Conservation (phyloP, 2,797 vertebrate species). For the Hydrophis major region DNA sequence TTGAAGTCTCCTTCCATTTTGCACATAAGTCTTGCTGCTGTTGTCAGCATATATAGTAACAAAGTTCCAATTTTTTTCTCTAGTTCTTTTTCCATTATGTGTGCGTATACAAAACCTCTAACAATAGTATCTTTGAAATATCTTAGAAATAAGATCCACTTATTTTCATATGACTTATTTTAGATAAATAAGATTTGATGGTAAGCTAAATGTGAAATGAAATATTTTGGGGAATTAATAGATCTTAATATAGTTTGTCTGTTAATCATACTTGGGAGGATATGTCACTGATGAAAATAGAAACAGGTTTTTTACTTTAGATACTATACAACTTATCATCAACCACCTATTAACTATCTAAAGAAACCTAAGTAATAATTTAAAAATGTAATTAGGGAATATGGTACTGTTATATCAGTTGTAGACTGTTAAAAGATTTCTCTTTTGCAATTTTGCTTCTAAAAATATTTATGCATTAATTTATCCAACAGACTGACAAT, state of each 20-base stretch:
- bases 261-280: slow-evolving; percentile 33
- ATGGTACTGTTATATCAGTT: slow-evolving; percentile 28
- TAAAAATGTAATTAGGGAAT: slow-evolving; percentile 57
- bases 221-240: neutral
- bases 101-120: neutral
- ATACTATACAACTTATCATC: neutral
- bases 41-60: too few species aligned
- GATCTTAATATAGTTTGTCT: slow-evolving; percentile 5
- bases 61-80: too few species aligned
- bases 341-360: neutral
- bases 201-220: neutral
- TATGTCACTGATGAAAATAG: neutral
- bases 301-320: slow-evolving; percentile 14
- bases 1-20: too few species aligned
- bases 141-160: neutral
- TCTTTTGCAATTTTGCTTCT: slow-evolving; percentile 51
- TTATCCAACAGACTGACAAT: slow-evolving; percentile 69
- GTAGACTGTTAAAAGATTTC: slow-evolving; percentile 46
- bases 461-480: slow-evolving; percentile 25
- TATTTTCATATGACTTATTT: neutral
- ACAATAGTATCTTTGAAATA: neutral
- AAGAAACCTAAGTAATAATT: slow-evolving; percentile 36
- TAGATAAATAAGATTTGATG: neutral
- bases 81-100: too few species aligned
- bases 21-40: too few species aligned